Percentiles rank a stretch among this genome's conserved stretches.
Evolutionary conservation across 2,888 invertebrate genomes (phyloP).

Genomic region (Parnassius mnemosyne): DNA sequence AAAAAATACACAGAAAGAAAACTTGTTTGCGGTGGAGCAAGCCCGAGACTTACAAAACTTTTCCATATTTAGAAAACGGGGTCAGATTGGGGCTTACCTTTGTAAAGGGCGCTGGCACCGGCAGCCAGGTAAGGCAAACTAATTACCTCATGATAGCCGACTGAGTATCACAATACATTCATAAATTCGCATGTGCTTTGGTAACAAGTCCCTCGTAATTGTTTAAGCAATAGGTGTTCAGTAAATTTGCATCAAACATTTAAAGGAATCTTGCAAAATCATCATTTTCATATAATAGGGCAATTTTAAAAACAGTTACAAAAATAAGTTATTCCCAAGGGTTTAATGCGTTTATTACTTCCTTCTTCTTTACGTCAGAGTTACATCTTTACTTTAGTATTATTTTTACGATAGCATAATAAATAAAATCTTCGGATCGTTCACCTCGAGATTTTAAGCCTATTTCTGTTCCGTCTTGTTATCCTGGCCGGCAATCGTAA

Average conservation of each 20-base stretch:
- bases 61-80: slow-evolving; percentile 72
- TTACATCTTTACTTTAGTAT: slow-evolving; percentile 40
- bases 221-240: no score
- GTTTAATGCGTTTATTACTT: slow-evolving; percentile 48
- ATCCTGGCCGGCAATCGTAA: slow-evolving; percentile 37
- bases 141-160: slow-evolving; percentile 55
- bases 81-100: slow-evolving; percentile 60
- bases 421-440: slow-evolving; percentile 47
- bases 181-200: slow-evolving; percentile 31
- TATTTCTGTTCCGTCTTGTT: slow-evolving; percentile 46
- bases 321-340: slow-evolving; percentile 42
- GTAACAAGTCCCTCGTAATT: slow-evolving; percentile 14
- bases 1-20: slow-evolving; percentile 37
- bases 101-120: slow-evolving; percentile 46
- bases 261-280: not conserved
- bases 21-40: slow-evolving; percentile 35
- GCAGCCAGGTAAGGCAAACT: slow-evolving; percentile 55
- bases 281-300: slow-evolving; percentile 21
- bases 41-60: slow-evolving; percentile 62
- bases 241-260: no score
- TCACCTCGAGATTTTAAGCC: slow-evolving; percentile 46
- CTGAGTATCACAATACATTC: slow-evolving; percentile 40
- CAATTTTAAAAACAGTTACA: slow-evolving; percentile 26
- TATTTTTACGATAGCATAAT: slow-evolving; percentile 62
- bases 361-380: slow-evolving; percentile 40